Evolutionary conservation across 53 echinoderm and acorn worm species (phyloP).

Genomic region (Patiria pectinifera): DNA sequence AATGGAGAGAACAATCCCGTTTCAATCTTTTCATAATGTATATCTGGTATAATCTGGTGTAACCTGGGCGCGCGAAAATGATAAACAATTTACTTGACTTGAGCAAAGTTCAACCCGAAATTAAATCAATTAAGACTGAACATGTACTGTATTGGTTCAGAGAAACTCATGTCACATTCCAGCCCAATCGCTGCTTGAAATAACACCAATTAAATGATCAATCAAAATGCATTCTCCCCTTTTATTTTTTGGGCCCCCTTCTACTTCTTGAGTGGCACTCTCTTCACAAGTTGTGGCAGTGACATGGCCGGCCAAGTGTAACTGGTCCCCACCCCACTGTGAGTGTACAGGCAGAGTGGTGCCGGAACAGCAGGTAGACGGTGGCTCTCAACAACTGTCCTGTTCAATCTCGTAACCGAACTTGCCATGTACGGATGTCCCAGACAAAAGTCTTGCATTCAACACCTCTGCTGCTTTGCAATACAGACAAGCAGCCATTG

Average conservation of each 20-base stretch:
- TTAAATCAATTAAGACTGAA: background rate
- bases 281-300: slow-evolving; percentile 11
- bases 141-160: background rate
- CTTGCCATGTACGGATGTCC: background rate
- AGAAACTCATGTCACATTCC: slow-evolving; percentile 36
- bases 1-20: too few relatives aligned
- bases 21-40: too few relatives aligned
- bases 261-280: background rate
- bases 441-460: background rate
- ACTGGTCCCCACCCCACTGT: slow-evolving; percentile 61
- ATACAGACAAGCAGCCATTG: background rate
- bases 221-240: slow-evolving; percentile 15
- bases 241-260: background rate
- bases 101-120: background rate
- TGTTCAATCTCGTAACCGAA: slow-evolving; percentile 7
- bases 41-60: background rate
- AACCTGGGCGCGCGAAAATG: background rate
- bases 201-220: slow-evolving; percentile 51
- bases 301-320: slow-evolving; percentile 51
- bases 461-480: background rate
- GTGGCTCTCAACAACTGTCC: slow-evolving; percentile 30
- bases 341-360: slow-evolving; percentile 59
- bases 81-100: slow-evolving; percentile 3
- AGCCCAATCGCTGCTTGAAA: slow-evolving; percentile 47
- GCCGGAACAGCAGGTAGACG: slow-evolving; percentile 49